A percentile compares a stretch with the other conserved stretches of the same genome.
Conservation (phyloP, 2,113 vertebrate species). For the Scatophagus argus region DNA sequence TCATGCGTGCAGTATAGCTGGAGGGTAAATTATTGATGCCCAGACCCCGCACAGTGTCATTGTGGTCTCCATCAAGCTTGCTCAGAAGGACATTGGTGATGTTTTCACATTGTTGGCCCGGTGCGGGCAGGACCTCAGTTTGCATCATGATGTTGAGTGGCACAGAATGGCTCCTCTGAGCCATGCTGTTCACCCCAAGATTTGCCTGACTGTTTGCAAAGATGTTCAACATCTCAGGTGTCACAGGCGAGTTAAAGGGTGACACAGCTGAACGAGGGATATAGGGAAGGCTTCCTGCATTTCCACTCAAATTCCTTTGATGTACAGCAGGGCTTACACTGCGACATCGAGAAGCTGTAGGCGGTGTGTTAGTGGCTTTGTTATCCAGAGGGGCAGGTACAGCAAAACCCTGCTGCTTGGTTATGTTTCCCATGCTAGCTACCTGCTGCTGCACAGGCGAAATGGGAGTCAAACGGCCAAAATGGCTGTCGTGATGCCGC, state of each 20-base stretch:
- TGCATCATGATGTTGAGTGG: slow-evolving; percentile 99
- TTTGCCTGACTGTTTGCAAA: slow-evolving; percentile 88
- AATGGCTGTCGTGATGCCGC: slow-evolving; percentile 90
- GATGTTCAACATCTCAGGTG: slow-evolving; percentile 90
- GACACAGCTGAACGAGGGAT: slow-evolving; percentile 88
- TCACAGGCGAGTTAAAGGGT: slow-evolving; percentile 90
- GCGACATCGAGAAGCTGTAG: slow-evolving; percentile 90
- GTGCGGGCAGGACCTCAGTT: slow-evolving; percentile 89
- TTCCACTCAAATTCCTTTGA: slow-evolving; percentile 92
- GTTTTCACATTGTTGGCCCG: slow-evolving; percentile 89
- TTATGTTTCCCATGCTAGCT: slow-evolving; percentile 82
- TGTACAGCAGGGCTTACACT: slow-evolving; percentile 97
- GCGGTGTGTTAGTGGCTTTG: slow-evolving; percentile 84
- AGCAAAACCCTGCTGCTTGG: slow-evolving; percentile 95
- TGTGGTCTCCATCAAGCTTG: slow-evolving; percentile 93
- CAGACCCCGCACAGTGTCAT: slow-evolving; percentile 90
- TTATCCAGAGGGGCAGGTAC: slow-evolving; percentile 96
- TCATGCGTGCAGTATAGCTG: slow-evolving; percentile 97
- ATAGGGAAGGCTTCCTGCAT: slow-evolving; percentile 83
- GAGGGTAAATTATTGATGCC: slow-evolving; percentile 93
- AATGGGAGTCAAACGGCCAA: slow-evolving; percentile 94
- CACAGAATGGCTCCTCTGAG: slow-evolving; percentile 97
- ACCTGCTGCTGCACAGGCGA: slow-evolving; percentile 95
- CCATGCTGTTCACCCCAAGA: slow-evolving; percentile 89
- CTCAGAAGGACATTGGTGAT: slow-evolving; percentile 93